Percentiles rank a stretch among this genome's conserved stretches.
phyloP scores from a whole-genome alignment of 1,140 invertebrate species.

The Yoshiicerus persimilis region DNA sequence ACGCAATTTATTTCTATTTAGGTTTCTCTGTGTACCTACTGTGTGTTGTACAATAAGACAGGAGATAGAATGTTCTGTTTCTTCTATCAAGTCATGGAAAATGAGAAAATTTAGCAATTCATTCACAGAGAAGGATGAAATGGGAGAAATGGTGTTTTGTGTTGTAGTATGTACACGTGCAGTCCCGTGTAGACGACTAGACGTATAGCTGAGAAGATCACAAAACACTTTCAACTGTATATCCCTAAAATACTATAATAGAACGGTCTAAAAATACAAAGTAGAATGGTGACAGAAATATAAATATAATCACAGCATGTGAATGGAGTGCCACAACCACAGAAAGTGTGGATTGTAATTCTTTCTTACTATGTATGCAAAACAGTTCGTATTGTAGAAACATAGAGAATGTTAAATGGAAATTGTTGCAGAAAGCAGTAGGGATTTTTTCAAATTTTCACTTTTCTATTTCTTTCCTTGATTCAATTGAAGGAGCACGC shows the following conservation, averaged over 20 bases:
- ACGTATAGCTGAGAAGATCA: neutral
- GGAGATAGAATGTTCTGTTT: neutral
- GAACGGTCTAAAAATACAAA: no score
- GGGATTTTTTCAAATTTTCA: neutral
- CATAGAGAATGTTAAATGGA: neutral
- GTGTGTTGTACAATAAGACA: neutral
- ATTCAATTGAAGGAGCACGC: neutral
- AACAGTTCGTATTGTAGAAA: no score
- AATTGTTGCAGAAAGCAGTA: neutral
- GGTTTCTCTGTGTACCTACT: neutral
- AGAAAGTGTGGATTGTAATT: neutral
- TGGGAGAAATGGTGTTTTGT: neutral
- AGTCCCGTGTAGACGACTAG: neutral
- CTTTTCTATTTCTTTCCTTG: neutral
- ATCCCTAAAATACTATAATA: no score
- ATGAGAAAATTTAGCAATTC: neutral
- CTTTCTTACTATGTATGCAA: no score
- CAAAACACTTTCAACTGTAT: neutral
- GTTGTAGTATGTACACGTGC: neutral
- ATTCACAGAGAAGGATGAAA: neutral
- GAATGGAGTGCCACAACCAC: neutral
- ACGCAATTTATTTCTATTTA: neutral
- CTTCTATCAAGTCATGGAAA: neutral
- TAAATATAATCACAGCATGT: neutral
- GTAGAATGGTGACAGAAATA: neutral